These are phyloP conservation scores for Hyla sarda DNA, from an alignment of 2,113 vertebrate genomes.

Conservation along the genomic window DNA sequence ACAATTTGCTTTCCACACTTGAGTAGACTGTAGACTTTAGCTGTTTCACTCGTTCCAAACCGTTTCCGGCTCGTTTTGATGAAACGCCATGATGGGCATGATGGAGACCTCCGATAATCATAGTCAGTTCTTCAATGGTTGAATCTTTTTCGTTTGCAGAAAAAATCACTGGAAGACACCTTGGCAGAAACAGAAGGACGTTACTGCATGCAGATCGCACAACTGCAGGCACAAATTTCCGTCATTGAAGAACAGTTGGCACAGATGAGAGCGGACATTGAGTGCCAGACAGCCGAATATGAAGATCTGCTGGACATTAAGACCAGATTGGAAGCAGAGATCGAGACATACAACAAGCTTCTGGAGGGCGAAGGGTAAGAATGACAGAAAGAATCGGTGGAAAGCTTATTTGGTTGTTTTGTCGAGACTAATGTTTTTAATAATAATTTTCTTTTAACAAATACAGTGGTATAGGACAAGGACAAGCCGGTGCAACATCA, in stretches of 20 bases:
- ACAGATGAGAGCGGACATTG: slow-evolving; percentile 73
- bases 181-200: slow-evolving; percentile 78
- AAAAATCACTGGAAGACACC: slow-evolving; percentile 79
- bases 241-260: slow-evolving; percentile 77
- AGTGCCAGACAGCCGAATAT: slow-evolving; percentile 78
- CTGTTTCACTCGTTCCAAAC: background rate
- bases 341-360: slow-evolving; percentile 80
- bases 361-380: slow-evolving; percentile 72
- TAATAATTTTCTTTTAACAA: background rate
- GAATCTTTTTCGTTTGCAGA: slow-evolving; percentile 70
- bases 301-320: slow-evolving; percentile 78
- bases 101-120: background rate
- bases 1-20: background rate
- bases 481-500: background rate
- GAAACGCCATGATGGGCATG: background rate
- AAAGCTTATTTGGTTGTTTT: background rate
- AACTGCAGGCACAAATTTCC: slow-evolving; percentile 78
- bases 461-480: background rate
- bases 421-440: background rate
- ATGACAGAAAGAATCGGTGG: background rate
- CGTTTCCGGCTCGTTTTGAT: too few species aligned
- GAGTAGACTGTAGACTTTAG: background rate
- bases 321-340: slow-evolving; percentile 83
- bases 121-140: background rate
- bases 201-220: slow-evolving; percentile 73